phyloP scores from a whole-genome alignment of 2,113 vertebrate genomes.

The Sturnus vulgaris region DNA sequence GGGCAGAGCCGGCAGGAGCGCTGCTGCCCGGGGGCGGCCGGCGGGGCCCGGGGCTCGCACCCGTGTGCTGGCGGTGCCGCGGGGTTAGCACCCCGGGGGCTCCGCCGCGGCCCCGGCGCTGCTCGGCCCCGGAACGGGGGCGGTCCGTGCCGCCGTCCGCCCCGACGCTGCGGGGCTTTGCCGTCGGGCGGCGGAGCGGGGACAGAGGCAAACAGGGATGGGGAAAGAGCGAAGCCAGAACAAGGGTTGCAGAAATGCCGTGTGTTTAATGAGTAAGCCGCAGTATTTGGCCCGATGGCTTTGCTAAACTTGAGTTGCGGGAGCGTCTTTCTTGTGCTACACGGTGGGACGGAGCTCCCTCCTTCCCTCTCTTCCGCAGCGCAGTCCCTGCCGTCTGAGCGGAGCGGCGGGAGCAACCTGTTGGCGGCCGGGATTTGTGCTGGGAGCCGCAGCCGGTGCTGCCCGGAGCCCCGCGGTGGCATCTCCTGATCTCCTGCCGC shows the following conservation, averaged over 20 bases:
- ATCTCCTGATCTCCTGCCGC: not conserved
- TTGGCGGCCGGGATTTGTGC: not conserved
- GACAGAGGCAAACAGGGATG: not conserved
- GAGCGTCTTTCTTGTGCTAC: not conserved
- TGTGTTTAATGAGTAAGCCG: constrained; percentile 45
- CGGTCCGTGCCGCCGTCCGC: not conserved
- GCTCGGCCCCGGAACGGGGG: not conserved
- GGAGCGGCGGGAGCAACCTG: not conserved
- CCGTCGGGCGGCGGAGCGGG: not conserved
- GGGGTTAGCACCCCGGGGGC: not conserved
- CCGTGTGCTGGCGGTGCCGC: too few species aligned
- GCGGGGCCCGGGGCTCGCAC: not conserved
- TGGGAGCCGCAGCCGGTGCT: not conserved
- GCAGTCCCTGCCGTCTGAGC: not conserved
- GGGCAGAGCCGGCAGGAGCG: not conserved
- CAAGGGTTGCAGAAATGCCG: constrained; percentile 14
- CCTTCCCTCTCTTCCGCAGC: not conserved
- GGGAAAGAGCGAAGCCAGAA: constrained; percentile 13
- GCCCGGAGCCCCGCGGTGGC: not conserved
- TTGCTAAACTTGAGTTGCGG: not conserved
- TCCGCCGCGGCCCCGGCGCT: not conserved
- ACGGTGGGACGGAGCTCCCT: not conserved
- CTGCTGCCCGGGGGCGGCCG: not conserved
- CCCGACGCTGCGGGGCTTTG: not conserved
- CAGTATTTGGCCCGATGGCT: not conserved